A percentile compares a stretch with the other conserved stretches of the same genome.
phyloP scores from a whole-genome alignment of 2,113 vertebrate species.

The Halichoerus grypus region DNA sequence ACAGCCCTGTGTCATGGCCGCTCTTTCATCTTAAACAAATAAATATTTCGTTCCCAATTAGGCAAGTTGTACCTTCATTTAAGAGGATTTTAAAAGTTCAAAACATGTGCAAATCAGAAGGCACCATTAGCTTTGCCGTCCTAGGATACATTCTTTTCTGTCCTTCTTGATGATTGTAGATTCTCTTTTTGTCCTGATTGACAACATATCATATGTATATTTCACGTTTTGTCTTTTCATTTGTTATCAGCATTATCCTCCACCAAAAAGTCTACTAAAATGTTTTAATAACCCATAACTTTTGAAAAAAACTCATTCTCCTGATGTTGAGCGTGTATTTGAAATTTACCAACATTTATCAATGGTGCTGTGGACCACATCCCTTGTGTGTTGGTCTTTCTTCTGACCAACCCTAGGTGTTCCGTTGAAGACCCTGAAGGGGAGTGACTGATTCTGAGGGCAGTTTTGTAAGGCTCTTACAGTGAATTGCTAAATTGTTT shows the following conservation, averaged over 20 bases:
- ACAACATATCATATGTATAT: neutral
- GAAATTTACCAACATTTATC: neutral
- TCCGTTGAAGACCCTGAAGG: neutral
- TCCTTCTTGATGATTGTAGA: neutral
- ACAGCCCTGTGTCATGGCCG: neutral
- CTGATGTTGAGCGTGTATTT: neutral
- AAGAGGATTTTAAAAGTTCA: slow-evolving; percentile 19
- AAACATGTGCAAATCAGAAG: neutral
- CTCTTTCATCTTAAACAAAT: slow-evolving; percentile 13
- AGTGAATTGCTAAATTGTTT: neutral
- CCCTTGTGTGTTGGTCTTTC: neutral
- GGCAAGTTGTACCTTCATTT: neutral
- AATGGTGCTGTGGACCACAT: neutral
- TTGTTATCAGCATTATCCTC: neutral
- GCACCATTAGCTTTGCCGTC: neutral
- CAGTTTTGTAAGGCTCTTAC: neutral
- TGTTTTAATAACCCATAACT: neutral
- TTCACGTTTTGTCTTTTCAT: neutral
- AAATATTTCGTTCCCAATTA: neutral
- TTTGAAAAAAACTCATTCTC: neutral
- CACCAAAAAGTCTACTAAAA: neutral
- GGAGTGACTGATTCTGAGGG: neutral
- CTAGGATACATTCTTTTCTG: neutral
- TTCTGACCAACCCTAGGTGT: neutral
- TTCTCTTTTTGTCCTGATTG: neutral